A percentile compares a stretch with the other conserved stretches of the same genome.
phyloP scores from a whole-genome alignment of 2,888 invertebrate genomes.

The Drosophila anomalata region DNA sequence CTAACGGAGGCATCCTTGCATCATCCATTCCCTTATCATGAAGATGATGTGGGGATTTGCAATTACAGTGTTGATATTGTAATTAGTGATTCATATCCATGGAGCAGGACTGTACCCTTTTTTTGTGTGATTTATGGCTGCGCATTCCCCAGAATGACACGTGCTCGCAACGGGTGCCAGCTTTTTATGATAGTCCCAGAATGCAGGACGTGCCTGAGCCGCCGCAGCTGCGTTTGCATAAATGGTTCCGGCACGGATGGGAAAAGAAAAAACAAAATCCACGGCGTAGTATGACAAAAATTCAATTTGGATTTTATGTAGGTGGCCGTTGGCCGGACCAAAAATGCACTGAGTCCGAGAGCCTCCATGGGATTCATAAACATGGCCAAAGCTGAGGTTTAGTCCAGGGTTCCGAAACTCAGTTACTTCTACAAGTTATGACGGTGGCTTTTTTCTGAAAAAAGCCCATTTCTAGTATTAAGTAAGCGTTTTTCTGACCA shows the following conservation, averaged over 20 bases:
- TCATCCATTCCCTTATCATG: background rate
- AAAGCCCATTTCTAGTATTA: slow-evolving; percentile 48
- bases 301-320: slow-evolving; percentile 76
- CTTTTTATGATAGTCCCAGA: slow-evolving; percentile 42
- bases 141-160: slow-evolving; percentile 53
- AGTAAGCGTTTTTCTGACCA: slow-evolving; percentile 50
- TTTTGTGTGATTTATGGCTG: slow-evolving; percentile 51
- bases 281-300: slow-evolving; percentile 51
- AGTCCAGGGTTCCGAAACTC: slow-evolving; percentile 16
- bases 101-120: slow-evolving; percentile 28
- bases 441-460: slow-evolving; percentile 35
- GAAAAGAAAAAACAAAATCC: slow-evolving; percentile 15
- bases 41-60: slow-evolving; percentile 14
- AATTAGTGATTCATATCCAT: slow-evolving; percentile 39
- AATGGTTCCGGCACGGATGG: slow-evolving; percentile 59
- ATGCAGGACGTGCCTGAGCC: slow-evolving; percentile 65
- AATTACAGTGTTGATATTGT: slow-evolving; percentile 40
- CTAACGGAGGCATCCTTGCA: background rate
- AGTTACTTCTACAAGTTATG: slow-evolving; percentile 68
- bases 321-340: slow-evolving; percentile 35
- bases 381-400: slow-evolving; percentile 54
- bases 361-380: slow-evolving; percentile 58
- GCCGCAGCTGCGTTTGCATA: slow-evolving; percentile 75
- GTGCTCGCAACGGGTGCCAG: slow-evolving; percentile 20
- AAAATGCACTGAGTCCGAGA: slow-evolving; percentile 39